Evolutionary conservation across 2,113 vertebrate genomes (phyloP).

Genomic region (Chrysochloris asiatica): DNA sequence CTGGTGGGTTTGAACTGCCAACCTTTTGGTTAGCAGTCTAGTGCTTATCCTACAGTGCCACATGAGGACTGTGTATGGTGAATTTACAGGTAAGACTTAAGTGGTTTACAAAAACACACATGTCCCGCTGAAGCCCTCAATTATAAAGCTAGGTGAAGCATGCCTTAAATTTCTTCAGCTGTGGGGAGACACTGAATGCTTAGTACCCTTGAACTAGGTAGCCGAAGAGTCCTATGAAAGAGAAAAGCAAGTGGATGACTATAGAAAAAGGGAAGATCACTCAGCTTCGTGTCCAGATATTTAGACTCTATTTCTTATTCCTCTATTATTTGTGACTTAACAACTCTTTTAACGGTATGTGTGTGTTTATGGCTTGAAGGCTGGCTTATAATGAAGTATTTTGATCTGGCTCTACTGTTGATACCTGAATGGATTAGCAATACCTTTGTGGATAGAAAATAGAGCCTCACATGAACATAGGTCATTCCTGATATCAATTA

Average conservation of each 20-base stretch:
- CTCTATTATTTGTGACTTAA: neutral
- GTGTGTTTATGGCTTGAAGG: neutral
- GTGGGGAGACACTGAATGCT: neutral
- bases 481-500: neutral
- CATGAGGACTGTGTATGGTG: neutral
- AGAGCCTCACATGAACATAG: neutral
- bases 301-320: neutral
- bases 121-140: neutral
- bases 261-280: neutral
- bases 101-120: neutral
- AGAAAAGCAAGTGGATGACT: neutral
- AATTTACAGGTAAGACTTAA: neutral
- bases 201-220: neutral
- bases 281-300: neutral
- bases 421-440: neutral
- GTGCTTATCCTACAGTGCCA: too few species aligned
- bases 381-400: neutral
- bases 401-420: neutral
- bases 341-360: neutral
- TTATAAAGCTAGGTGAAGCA: neutral
- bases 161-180: neutral
- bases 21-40: too few species aligned
- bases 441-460: neutral
- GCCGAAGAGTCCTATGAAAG: neutral
- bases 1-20: too few species aligned